Evolutionary conservation across 2,797 vertebrate species (phyloP).

Genomic region (Enteromius fasciolatus): DNA sequence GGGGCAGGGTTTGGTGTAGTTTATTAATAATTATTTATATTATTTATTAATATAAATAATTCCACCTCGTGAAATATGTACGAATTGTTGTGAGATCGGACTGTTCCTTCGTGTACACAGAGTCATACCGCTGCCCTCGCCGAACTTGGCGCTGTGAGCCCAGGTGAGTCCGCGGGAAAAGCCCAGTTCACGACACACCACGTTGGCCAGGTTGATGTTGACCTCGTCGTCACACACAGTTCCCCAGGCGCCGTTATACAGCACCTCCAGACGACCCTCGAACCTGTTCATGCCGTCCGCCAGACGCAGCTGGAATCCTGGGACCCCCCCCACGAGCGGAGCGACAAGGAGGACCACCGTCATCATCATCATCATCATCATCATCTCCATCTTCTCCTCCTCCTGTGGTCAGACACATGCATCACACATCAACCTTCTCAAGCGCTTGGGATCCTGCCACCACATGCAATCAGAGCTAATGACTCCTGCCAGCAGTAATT

Average conservation of each 20-base stretch:
- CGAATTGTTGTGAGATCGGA: no score
- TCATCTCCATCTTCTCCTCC: not conserved
- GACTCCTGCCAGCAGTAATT: slow-evolving; percentile 16
- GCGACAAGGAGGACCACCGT: slow-evolving; percentile 48
- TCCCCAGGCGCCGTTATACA: slow-evolving; percentile 89
- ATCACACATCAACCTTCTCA: slow-evolving; percentile 23
- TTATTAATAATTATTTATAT: no score
- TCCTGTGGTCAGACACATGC: not conserved
- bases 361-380: slow-evolving; percentile 19
- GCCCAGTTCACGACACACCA: slow-evolving; percentile 89
- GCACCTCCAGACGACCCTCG: slow-evolving; percentile 92
- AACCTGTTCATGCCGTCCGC: slow-evolving; percentile 74
- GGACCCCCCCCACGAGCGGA: slow-evolving; percentile 58
- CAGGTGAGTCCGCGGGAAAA: slow-evolving; percentile 86
- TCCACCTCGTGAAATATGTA: no score
- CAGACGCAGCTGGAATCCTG: slow-evolving; percentile 77
- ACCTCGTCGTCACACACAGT: slow-evolving; percentile 94
- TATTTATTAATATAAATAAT: no score
- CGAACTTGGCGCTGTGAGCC: slow-evolving; percentile 94
- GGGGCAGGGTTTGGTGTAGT: no score
- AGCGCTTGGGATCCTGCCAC: not conserved
- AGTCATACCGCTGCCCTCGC: slow-evolving; percentile 86
- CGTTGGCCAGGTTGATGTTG: slow-evolving; percentile 82
- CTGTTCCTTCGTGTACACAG: no score
- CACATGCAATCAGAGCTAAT: not conserved